phyloP scores from a whole-genome alignment of 1,140 invertebrate genomes.

The Thalassaphorura encarpata region DNA sequence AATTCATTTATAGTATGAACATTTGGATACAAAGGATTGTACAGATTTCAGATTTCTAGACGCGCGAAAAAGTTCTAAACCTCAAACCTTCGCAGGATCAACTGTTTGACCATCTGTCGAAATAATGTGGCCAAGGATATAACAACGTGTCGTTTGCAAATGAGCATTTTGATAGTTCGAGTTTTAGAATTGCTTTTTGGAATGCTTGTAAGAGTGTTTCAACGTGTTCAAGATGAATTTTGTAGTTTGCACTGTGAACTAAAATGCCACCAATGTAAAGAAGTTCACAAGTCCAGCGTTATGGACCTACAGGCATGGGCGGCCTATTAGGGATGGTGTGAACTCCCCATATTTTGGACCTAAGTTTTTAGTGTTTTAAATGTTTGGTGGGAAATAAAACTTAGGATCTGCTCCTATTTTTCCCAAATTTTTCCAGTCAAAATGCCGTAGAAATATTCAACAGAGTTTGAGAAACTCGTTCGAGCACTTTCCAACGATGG shows the following conservation, averaged over 20 bases:
- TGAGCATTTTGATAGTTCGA: slow-evolving; percentile 37
- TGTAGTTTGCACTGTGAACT: slow-evolving; percentile 33
- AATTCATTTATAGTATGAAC: slow-evolving; percentile 38
- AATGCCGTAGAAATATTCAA: too few relatives aligned
- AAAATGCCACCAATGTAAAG: slow-evolving; percentile 36
- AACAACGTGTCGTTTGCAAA: slow-evolving; percentile 34
- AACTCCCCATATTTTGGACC: too few relatives aligned
- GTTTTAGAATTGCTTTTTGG: slow-evolving; percentile 28
- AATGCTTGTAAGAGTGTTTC: slow-evolving; percentile 33
- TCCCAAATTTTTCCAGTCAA: too few relatives aligned
- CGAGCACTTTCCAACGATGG: too few relatives aligned
- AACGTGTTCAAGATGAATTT: slow-evolving; percentile 36
- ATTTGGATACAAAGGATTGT: slow-evolving; percentile 30
- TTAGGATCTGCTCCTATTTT: too few relatives aligned
- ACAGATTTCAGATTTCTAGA: slow-evolving; percentile 38
- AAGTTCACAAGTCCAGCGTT: slow-evolving; percentile 30
- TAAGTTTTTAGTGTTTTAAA: too few relatives aligned
- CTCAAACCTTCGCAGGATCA: slow-evolving; percentile 35
- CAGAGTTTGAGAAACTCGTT: too few relatives aligned
- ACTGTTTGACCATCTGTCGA: slow-evolving; percentile 35
- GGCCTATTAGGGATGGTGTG: too few relatives aligned
- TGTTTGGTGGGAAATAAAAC: too few relatives aligned
- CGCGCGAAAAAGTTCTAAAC: slow-evolving; percentile 34
- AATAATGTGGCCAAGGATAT: slow-evolving; percentile 37
- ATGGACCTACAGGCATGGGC: too few relatives aligned